Base-by-base conservation (phyloP, 2,888 invertebrate genomes). In the Pteria penguin region DNA sequence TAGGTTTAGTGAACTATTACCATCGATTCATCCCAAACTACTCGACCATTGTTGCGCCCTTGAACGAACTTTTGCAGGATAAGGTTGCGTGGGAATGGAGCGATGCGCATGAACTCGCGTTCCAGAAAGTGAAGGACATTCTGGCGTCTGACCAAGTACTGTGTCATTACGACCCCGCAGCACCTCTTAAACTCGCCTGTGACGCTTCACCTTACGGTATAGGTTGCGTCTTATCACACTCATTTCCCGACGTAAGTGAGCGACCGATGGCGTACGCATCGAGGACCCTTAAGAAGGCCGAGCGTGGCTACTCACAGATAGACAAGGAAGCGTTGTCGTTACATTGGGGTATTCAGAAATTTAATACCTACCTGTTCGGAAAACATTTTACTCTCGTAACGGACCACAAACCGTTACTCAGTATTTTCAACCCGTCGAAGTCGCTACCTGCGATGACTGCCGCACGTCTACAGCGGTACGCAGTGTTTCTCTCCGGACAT, bases 341-440 rank as follows among this genome's bases (percentile, higher is more conserved):
- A 8, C 57, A 82, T 22, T 74, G 65, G 75, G 55, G 72, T 62
- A 75, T 79, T 14, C 78, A 78, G n/a, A 78, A 78, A 67, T 84
- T 82, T 57, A 81, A 84, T 60, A 67, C 71, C 36, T 84, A 82
- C 71, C 61, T 84, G 14, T 84, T 54, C 57, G 84, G 80, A 29
- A 69, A 78, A 26, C 78, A 84, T n/a, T n/a, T n/a, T n/a, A n/a
- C n/a, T n/a, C n/a, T n/a, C n/a, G n/a, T n/a, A n/a, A n/a, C n/a
- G n/a, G 92, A 92, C 75, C 90, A 92, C 74, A 86, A 91, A 75
- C 92, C 93, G 0, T 76, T 93, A 1, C 88, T 86, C 5, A 63
- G 84, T 5, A 90, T 93, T 36, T 90, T 92, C 63, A 82, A 84
- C 57, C 81, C 87, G 31, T 85, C 88, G 86, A 78, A 73, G 55